Conservation (phyloP, 2,797 vertebrate genomes). For the Ataeniobius toweri region DNA sequence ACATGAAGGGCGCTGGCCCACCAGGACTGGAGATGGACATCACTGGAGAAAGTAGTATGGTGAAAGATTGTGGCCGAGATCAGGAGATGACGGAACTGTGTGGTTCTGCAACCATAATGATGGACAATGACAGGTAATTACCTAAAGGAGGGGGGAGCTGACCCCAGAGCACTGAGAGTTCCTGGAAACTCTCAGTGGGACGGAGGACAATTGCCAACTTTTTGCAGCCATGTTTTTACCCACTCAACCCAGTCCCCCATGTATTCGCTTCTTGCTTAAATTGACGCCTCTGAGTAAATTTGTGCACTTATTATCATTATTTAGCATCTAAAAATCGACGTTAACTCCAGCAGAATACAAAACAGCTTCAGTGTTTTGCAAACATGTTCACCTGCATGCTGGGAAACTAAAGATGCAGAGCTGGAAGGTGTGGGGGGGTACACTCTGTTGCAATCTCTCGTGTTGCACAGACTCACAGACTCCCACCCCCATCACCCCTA, state of each 20-base stretch:
- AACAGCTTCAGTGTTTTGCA: conserved; percentile 93
- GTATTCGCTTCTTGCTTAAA: background rate
- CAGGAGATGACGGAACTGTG: conserved; percentile 48
- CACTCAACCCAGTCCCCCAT: too few species aligned
- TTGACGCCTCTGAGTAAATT: background rate
- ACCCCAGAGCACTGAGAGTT: conserved; percentile 58
- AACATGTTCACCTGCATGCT: conserved; percentile 97
- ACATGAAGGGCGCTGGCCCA: too few species aligned
- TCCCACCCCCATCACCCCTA: conserved; percentile 84
- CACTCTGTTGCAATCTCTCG: conserved; percentile 87
- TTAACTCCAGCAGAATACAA: conserved; percentile 86
- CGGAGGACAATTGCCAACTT: conserved; percentile 39
- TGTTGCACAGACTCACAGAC: conserved; percentile 88
- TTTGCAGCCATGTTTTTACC: background rate
- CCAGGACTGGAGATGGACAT: background rate
- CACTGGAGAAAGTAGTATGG: conserved; percentile 11
- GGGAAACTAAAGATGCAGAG: conserved; percentile 67
- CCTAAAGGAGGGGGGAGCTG: conserved; percentile 38
- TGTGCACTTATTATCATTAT: background rate
- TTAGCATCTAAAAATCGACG: conserved; percentile 70
- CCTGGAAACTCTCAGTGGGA: conserved; percentile 66
- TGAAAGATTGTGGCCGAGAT: conserved; percentile 26
- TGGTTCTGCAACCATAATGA: conserved; percentile 56
- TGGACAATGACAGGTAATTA: conserved; percentile 76
- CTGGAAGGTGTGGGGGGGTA: conserved; percentile 71